Evolutionary conservation across 2,797 vertebrate genomes (phyloP).

Genomic region (Arrhamphus sclerolepis): DNA sequence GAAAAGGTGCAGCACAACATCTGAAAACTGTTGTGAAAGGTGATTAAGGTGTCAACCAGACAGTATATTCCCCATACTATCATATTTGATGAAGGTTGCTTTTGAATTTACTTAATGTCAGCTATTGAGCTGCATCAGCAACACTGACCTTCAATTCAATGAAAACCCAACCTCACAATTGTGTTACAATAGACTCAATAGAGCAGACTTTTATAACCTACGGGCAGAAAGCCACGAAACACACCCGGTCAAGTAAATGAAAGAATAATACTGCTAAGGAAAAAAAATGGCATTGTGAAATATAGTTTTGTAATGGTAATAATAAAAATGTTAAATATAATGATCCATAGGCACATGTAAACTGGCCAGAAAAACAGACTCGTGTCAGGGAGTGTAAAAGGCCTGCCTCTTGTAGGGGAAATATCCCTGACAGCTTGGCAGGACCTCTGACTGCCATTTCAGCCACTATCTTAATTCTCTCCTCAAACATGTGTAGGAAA

Average conservation of each 20-base stretch:
- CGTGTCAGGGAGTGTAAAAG: constrained; percentile 55
- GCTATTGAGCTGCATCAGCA: constrained; percentile 28
- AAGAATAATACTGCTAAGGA: constrained; percentile 67
- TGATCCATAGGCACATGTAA: constrained; percentile 58
- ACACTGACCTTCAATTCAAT: constrained; percentile 37
- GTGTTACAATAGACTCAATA: constrained; percentile 70
- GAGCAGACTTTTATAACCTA: constrained; percentile 69
- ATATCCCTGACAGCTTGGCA: constrained; percentile 67
- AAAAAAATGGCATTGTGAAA: constrained; percentile 68
- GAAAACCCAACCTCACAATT: constrained; percentile 54
- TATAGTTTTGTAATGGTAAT: constrained; percentile 72
- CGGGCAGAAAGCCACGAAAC: constrained; percentile 72
- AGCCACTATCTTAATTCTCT: constrained; percentile 75
- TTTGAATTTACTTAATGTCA: constrained; percentile 42
- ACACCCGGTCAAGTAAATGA: constrained; percentile 67
- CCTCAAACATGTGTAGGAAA: constrained; percentile 78
- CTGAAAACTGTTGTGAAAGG: constrained; percentile 1
- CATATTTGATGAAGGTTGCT: constrained; percentile 18
- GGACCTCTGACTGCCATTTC: constrained; percentile 57
- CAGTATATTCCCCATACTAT: constrained; percentile 1
- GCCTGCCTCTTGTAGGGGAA: constrained; percentile 65
- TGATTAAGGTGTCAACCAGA: constrained; percentile 10
- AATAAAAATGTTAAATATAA: constrained; percentile 71
- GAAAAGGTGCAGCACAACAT: neutral
- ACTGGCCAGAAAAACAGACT: constrained; percentile 63